Percentiles rank a stretch among this genome's conserved stretches.
Evolutionary conservation across 1,140 invertebrate genomes (phyloP).

Genomic region (Lordiphosa collinella): DNA sequence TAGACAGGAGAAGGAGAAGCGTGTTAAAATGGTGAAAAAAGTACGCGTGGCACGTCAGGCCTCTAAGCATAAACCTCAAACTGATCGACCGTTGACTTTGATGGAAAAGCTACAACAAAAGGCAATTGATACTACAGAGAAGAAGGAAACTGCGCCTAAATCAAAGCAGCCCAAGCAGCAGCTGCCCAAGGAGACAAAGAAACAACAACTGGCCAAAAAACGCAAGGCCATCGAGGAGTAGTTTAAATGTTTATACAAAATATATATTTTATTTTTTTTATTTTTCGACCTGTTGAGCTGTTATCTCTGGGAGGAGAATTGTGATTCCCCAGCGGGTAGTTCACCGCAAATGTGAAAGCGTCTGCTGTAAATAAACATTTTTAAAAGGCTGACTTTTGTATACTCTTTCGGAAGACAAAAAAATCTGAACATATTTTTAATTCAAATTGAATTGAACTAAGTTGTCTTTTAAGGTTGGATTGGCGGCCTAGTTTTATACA

Average conservation of each 20-base stretch:
- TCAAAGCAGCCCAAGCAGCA: background rate
- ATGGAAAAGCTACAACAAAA: constrained; percentile 73
- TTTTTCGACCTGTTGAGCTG: constrained; percentile 2
- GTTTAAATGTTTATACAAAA: constrained; percentile 4
- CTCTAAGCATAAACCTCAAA: constrained; percentile 13
- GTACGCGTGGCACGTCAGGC: constrained; percentile 23
- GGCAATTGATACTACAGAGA: constrained; percentile 1
- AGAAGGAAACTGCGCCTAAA: accelerated
- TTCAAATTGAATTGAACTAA: too few relatives aligned
- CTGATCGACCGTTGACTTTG: constrained; percentile 33
- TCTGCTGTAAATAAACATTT: too few relatives aligned
- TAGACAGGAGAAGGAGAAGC: constrained; percentile 88
- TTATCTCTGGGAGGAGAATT: constrained; percentile 8
- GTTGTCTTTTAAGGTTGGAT: too few relatives aligned
- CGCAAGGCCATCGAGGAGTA: constrained; percentile 27
- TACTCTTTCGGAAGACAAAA: too few relatives aligned
- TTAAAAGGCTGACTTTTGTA: too few relatives aligned
- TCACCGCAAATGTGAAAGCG: constrained; percentile 17
- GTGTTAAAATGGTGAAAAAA: constrained; percentile 32
- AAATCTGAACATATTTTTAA: too few relatives aligned
- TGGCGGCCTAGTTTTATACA: too few relatives aligned
- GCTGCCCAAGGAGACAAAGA: constrained; percentile 15
- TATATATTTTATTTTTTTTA: background rate
- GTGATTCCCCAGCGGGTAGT: constrained; percentile 47
- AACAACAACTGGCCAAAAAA: constrained; percentile 21